Percentiles rank a stretch among this genome's conserved stretches.
Conservation (phyloP, 2,797 vertebrate genomes). For the Gymnopithys bicolor region DNA sequence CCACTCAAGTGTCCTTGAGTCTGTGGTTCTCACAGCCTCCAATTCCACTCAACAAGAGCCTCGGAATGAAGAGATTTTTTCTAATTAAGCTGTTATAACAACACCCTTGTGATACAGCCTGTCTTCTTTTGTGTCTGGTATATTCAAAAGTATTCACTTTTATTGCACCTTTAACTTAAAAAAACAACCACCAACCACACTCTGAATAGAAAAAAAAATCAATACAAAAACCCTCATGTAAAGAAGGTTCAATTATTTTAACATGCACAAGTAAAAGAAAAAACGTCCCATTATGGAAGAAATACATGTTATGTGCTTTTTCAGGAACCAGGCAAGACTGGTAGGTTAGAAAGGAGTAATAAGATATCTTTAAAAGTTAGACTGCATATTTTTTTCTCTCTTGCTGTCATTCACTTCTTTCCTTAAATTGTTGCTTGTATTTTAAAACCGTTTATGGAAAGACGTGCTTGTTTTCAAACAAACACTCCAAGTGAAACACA, state of each 20-base stretch:
- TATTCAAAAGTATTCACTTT: background rate
- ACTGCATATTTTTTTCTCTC: background rate
- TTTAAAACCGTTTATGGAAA: background rate
- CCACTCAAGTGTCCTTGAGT: background rate
- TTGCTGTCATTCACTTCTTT: background rate
- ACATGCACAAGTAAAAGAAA: background rate
- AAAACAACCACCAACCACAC: background rate
- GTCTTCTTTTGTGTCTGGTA: background rate
- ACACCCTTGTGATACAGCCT: background rate
- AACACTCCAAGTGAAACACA: background rate
- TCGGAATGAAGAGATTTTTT: background rate
- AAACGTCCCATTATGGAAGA: background rate
- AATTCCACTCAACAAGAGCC: background rate
- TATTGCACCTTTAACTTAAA: background rate
- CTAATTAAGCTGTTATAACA: background rate
- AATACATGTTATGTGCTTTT: background rate
- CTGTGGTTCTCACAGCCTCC: background rate
- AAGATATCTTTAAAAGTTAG: background rate
- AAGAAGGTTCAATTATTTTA: background rate
- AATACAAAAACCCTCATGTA: background rate
- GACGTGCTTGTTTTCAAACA: background rate
- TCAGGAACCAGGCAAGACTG: background rate
- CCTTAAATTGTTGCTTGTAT: background rate
- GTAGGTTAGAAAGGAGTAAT: background rate
- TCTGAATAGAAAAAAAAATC: background rate